Evolutionary conservation across 2,797 vertebrate genomes (phyloP).

Genomic region (Phoebastria nigripes): DNA sequence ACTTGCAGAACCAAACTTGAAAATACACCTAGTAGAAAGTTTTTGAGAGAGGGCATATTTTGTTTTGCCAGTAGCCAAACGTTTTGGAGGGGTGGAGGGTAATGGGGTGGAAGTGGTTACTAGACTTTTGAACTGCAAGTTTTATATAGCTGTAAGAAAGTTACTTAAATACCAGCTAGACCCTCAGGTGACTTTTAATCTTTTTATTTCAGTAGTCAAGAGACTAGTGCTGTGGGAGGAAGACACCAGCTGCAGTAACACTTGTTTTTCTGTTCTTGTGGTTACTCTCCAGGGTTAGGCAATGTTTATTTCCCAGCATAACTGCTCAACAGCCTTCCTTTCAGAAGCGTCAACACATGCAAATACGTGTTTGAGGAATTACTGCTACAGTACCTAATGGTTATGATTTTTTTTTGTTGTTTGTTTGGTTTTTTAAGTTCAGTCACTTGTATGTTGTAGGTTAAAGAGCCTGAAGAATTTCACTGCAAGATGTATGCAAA

Average conservation of each 20-base stretch:
- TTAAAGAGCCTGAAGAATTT: neutral
- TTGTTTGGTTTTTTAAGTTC: neutral
- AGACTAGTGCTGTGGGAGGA: neutral
- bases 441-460: neutral
- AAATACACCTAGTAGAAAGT: neutral
- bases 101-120: neutral
- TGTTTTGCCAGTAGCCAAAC: neutral
- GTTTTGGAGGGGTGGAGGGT: neutral
- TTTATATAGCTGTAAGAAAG: neutral
- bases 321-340: constrained; percentile 50
- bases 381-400: neutral
- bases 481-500: neutral
- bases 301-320: constrained; percentile 80
- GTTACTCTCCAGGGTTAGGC: constrained; percentile 76
- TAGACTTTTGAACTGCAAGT: neutral
- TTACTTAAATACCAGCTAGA: neutral
- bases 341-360: constrained; percentile 30
- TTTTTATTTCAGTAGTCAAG: neutral
- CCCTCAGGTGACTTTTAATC: neutral
- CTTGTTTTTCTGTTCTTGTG: constrained; percentile 76
- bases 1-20: neutral
- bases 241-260: constrained; percentile 28
- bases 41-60: neutral
- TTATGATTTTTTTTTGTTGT: neutral
- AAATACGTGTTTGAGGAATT: constrained; percentile 36